A percentile compares a stretch with the other conserved stretches of the same genome.
Evolutionary conservation across 2,113 vertebrate genomes (phyloP).

Genomic region (Gopherus evgoodei): DNA sequence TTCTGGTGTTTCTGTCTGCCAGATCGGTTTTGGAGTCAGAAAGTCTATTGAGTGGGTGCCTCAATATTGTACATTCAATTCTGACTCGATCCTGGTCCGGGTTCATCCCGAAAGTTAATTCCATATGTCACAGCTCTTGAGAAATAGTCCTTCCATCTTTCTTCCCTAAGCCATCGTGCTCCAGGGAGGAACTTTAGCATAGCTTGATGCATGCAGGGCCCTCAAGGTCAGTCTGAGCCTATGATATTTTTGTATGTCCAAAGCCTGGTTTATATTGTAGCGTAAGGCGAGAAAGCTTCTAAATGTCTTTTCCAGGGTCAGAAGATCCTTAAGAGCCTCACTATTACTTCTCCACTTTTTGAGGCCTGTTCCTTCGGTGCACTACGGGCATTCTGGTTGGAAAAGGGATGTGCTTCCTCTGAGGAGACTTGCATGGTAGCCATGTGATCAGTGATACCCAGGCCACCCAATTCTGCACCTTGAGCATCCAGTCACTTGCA

Average conservation of each 20-base stretch:
- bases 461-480: neutral
- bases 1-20: neutral
- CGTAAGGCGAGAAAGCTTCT: neutral
- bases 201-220: neutral
- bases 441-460: neutral
- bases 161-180: neutral
- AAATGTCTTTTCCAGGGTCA: neutral
- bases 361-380: neutral
- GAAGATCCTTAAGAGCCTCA: neutral
- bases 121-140: neutral
- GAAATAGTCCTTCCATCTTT: neutral
- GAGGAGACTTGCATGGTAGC: neutral
- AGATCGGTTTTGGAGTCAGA: neutral
- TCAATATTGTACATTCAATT: neutral
- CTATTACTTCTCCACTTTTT: neutral
- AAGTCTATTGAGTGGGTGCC: neutral
- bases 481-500: neutral
- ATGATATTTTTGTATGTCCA: neutral
- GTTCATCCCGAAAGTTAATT: neutral
- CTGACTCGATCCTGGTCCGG: neutral
- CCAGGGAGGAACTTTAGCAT: neutral
- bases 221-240: neutral
- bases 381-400: neutral
- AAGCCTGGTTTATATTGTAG: neutral
- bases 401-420: neutral